Evolutionary conservation across 1,140 invertebrate genomes (phyloP).

Genomic region (Eriocheir sinensis): DNA sequence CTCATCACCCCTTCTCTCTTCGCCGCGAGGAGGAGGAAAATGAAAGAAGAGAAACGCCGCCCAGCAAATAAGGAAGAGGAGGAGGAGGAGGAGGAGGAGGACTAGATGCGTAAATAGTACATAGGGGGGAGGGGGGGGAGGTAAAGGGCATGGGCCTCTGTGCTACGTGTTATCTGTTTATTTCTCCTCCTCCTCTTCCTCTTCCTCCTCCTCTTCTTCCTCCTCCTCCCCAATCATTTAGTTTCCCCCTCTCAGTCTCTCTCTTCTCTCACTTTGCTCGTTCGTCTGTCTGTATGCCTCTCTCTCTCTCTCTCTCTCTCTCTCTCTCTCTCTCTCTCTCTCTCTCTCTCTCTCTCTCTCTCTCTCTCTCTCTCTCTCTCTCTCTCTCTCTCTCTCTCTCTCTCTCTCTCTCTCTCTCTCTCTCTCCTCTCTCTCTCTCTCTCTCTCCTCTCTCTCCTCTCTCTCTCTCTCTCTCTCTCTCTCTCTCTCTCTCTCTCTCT

Average conservation of each 20-base stretch:
- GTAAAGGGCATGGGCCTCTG: not conserved
- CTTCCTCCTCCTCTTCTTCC: not conserved
- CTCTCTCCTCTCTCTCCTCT: not conserved
- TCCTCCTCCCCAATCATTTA: not conserved
- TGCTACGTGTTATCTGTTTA: not conserved
- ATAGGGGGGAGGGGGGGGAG: not conserved
- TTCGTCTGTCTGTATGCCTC: not conserved
- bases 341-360: not conserved
- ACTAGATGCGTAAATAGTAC: no score
- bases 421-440: not conserved
- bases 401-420: not conserved
- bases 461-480: not conserved
- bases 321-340: not conserved
- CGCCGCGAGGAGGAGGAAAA: not conserved
- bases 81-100: not conserved
- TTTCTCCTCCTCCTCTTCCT: no score
- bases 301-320: not conserved
- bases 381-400: not conserved
- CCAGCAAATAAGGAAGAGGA: not conserved
- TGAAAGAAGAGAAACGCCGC: not conserved
- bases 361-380: not conserved
- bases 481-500: not conserved
- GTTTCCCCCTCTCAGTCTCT: conserved; percentile 26
- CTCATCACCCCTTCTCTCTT: not conserved
- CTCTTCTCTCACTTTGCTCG: conserved; percentile 44